Conservation (phyloP, 1,140 invertebrate species). For the Nixonia krombeini region DNA sequence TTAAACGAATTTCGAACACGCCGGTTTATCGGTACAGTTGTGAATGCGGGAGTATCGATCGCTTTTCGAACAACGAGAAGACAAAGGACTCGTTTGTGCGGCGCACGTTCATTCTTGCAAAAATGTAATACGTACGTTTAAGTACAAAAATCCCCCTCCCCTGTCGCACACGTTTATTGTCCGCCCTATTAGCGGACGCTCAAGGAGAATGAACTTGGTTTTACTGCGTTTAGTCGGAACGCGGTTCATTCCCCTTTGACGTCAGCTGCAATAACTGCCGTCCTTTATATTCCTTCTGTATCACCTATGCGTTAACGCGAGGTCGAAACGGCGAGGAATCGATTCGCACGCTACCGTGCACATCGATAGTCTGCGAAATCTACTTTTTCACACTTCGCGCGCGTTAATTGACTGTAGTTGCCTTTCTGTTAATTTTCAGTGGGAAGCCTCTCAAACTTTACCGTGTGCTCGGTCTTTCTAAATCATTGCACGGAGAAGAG, state of each 20-base stretch:
- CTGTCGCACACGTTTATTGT: slow-evolving; percentile 39
- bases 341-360: slow-evolving; percentile 36
- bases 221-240: slow-evolving; percentile 50
- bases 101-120: slow-evolving; percentile 2
- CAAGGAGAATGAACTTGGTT: slow-evolving; percentile 52
- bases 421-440: slow-evolving; percentile 26
- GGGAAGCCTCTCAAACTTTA: too few relatives aligned
- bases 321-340: slow-evolving; percentile 16
- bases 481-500: too few relatives aligned
- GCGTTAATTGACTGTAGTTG: slow-evolving; percentile 42
- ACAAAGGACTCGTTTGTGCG: slow-evolving; percentile 54
- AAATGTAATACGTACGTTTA: slow-evolving; percentile 22
- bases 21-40: background rate
- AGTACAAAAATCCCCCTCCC: slow-evolving; percentile 39
- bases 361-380: slow-evolving; percentile 26
- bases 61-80: slow-evolving; percentile 10
- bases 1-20: background rate
- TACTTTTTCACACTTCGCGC: slow-evolving; percentile 23
- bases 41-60: background rate
- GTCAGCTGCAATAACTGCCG: slow-evolving; percentile 48
- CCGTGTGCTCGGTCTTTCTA: too few relatives aligned
- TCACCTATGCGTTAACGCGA: slow-evolving; percentile 42
- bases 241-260: slow-evolving; percentile 52
- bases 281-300: slow-evolving; percentile 48
- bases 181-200: slow-evolving; percentile 48